A percentile compares a stretch with the other conserved stretches of the same genome.
phyloP scores from a whole-genome alignment of 2,113 vertebrate genomes.

The Engystomops pustulosus region DNA sequence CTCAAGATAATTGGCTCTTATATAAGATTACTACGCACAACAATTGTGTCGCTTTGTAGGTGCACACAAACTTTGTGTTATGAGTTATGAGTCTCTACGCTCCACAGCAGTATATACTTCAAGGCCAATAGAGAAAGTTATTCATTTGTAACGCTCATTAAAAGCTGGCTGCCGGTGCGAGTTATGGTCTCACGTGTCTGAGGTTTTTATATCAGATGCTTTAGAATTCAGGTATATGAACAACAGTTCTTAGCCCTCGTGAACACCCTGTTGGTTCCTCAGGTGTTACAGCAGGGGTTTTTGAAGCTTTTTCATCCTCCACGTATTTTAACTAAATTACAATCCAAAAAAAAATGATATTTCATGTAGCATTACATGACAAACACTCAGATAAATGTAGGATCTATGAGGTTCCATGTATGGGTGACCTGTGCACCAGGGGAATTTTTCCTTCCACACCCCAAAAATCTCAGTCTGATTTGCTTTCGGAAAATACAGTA shows the following conservation, averaged over 20 bases:
- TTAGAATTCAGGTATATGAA: neutral
- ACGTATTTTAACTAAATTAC: too few relatives aligned
- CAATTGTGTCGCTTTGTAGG: conserved; percentile 57
- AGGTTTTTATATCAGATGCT: neutral
- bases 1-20: conserved; percentile 47
- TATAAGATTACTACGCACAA: conserved; percentile 61
- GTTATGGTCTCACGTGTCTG: neutral
- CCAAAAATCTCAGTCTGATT: too few relatives aligned
- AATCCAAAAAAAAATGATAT: too few relatives aligned
- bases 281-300: too few relatives aligned
- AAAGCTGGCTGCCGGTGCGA: neutral
- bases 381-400: neutral
- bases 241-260: neutral
- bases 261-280: too few relatives aligned
- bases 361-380: neutral
- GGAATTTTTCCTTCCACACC: too few relatives aligned
- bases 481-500: too few relatives aligned
- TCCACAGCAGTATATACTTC: conserved; percentile 26
- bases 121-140: conserved; percentile 31
- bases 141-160: conserved; percentile 19
- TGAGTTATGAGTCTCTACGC: conserved; percentile 42
- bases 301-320: too few relatives aligned
- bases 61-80: conserved; percentile 54
- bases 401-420: neutral
- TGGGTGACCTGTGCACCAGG: too few relatives aligned